Evolutionary conservation across 2,888 invertebrate genomes (phyloP).

Genomic region (Latrodectus elegans): DNA sequence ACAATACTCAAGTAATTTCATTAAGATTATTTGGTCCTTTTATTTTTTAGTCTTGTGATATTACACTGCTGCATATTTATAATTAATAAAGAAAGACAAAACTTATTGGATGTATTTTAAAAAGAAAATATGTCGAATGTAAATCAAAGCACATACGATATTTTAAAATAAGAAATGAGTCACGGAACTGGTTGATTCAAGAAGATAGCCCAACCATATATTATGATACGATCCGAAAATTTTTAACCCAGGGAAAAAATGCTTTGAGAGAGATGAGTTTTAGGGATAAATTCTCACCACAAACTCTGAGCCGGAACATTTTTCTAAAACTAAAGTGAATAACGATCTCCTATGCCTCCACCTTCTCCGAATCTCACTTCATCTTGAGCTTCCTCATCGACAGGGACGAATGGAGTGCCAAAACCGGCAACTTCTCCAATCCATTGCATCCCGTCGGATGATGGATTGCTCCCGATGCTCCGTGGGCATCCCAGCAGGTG

Average conservation of each 20-base stretch:
- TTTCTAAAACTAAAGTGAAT: constrained; percentile 51
- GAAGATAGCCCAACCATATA: too few species aligned
- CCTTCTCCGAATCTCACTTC: not conserved
- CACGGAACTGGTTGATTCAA: too few species aligned
- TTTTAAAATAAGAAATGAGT: too few species aligned
- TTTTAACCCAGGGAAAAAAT: not conserved
- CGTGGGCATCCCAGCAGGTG: constrained; percentile 37
- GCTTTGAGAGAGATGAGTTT: not conserved
- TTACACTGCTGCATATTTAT: too few species aligned
- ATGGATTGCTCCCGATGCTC: constrained; percentile 31
- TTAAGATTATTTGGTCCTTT: too few species aligned
- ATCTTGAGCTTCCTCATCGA: constrained; percentile 35
- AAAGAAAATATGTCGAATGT: too few species aligned
- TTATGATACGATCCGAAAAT: too few species aligned
- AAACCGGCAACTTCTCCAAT: constrained; percentile 49
- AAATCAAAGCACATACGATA: too few species aligned
- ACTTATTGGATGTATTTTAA: too few species aligned
- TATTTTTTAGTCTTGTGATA: too few species aligned
- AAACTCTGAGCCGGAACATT: constrained; percentile 6
- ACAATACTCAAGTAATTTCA: too few species aligned
- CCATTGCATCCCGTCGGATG: constrained; percentile 48
- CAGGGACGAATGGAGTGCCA: constrained; percentile 59
- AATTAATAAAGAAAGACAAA: too few species aligned
- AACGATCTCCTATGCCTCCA: constrained; percentile 30
- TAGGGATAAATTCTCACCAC: not conserved